Percentiles rank a stretch among this genome's conserved stretches.
phyloP scores from a whole-genome alignment of 2,888 invertebrate genomes.

The Cryptocephalus primarius region DNA sequence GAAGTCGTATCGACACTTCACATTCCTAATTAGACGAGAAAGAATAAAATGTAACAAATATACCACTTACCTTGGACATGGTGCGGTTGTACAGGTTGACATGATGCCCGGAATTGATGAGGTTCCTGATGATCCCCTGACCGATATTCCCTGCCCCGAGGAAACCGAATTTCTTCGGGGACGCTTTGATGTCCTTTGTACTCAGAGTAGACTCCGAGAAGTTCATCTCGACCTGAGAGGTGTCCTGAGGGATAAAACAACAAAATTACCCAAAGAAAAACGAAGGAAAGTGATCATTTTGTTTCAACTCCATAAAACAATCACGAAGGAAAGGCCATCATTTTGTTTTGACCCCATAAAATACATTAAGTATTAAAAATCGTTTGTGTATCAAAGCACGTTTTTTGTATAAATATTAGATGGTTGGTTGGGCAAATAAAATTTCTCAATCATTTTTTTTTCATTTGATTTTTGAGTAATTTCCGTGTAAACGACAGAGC shows the following conservation, averaged over 20 bases:
- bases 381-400: no score
- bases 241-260: slow-evolving; percentile 15
- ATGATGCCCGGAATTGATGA: slow-evolving; percentile 86
- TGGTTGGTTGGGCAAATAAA: no score
- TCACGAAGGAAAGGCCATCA: no score
- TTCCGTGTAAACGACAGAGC: no score
- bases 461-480: no score
- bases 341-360: no score
- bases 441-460: no score
- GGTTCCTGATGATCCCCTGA: slow-evolving; percentile 86
- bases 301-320: no score
- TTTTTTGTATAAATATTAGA: no score
- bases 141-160: slow-evolving; percentile 95
- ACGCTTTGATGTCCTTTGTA: slow-evolving; percentile 77
- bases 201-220: slow-evolving; percentile 66
- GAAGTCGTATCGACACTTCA: no score
- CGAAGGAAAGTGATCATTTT: neutral
- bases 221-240: slow-evolving; percentile 65
- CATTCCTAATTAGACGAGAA: no score
- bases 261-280: neutral
- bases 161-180: slow-evolving; percentile 83
- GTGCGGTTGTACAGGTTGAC: slow-evolving; percentile 93
- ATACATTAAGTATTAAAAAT: no score
- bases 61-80: slow-evolving; percentile 81
- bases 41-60: slow-evolving; percentile 29